These are phyloP conservation scores for Peromyscus californicus DNA, from an alignment of 2,113 vertebrate genomes.

Conservation along the genomic window DNA sequence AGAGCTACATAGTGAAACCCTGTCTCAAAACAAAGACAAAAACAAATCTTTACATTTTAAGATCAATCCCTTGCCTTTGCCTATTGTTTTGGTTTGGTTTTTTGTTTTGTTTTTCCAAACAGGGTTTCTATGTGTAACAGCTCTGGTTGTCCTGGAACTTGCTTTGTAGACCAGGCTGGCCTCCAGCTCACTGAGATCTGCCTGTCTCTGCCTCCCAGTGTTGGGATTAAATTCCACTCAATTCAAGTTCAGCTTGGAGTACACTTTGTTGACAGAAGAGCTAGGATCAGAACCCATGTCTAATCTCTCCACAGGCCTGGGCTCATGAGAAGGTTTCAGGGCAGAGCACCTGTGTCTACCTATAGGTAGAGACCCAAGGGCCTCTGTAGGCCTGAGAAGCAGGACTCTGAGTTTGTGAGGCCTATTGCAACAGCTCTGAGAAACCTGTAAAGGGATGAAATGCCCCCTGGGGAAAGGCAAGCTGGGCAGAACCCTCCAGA, in stretches of 20 bases:
- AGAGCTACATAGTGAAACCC: not conserved
- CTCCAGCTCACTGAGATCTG: not conserved
- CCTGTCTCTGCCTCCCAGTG: not conserved
- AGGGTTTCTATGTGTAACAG: not conserved
- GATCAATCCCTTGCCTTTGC: not conserved
- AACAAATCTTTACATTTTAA: not conserved
- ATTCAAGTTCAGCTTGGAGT: not conserved
- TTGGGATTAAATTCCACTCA: not conserved
- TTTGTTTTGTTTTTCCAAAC: no score
- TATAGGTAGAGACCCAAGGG: not conserved
- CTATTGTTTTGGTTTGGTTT: no score
- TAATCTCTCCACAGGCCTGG: not conserved
- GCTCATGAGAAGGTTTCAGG: not conserved
- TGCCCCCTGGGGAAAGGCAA: not conserved
- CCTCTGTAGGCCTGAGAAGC: not conserved
- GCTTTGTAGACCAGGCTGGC: not conserved
- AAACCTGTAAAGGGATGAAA: constrained; percentile 39
- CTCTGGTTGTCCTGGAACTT: not conserved
- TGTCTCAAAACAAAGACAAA: not conserved
- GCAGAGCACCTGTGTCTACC: not conserved
- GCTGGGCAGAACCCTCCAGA: constrained; percentile 45
- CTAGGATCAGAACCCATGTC: not conserved
- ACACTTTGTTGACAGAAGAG: not conserved
- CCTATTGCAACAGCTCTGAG: not conserved
- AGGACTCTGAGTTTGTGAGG: not conserved